Base-by-base conservation (phyloP, 2,797 vertebrate genomes). In the Peromyscus aztecus region DNA sequence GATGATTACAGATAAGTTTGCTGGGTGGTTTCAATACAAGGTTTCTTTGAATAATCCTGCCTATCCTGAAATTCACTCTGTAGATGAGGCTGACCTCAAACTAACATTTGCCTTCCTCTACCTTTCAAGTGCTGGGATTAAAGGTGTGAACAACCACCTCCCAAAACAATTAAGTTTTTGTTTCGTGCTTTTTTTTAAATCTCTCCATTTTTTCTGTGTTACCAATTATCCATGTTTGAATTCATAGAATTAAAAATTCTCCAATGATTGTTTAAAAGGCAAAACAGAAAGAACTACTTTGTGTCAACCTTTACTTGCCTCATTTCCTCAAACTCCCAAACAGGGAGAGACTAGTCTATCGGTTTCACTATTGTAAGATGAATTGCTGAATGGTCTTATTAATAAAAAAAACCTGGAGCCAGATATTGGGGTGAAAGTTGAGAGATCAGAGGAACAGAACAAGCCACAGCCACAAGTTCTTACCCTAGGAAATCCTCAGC, bases 291-390 rank as follows among this genome's bases (percentile, higher is more conserved):
- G 13, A 85, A 23, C 40, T 75, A 11, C 5, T 76, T 57, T 63
- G 52, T 10, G 31, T 61, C 12, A 2, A 75, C 10, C 24, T 29
- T 43, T 63, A 2, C 2, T 52, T 52, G 0, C 24, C 12, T 37
- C 17, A 13, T 16, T 43, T 34, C 5, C 5, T 2, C 24, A 17
- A 1, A 6, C 6, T 6, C 34, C 16, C 46, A 46, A n/a, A 34
- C 46, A 77, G 7, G 49, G 63, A 95, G 29, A 95, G 12, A n/a
- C 43, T 24, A 37, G 10, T 81, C 78, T 96, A 57, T 82, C 89
- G 90, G 57, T 75, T 82, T 94, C 81, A 80, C 6, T 16, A 55
- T 55, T 55, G 14, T 55, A 55, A 16, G 52, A 55, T 55, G 52
- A 55, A 55, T 16, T 55, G 14, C 52, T 16, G 16, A 55, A 55